Evolutionary conservation across 2,113 vertebrate genomes (phyloP).

Genomic region (Ancistrus triradiatus): DNA sequence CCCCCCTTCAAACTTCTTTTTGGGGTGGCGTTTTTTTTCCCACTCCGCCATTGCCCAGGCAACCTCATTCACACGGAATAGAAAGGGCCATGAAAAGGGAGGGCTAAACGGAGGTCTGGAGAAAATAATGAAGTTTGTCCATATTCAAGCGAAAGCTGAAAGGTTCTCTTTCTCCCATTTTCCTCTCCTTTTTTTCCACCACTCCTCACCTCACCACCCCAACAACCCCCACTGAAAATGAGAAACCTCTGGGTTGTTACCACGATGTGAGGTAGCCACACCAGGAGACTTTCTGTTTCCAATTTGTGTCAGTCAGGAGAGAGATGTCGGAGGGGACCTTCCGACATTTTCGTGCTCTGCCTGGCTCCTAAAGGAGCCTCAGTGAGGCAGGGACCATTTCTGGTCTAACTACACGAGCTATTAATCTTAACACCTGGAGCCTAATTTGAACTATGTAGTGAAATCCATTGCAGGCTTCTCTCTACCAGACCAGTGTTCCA

Average conservation of each 20-base stretch:
- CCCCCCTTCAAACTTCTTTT: constrained; percentile 48
- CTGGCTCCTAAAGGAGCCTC: constrained; percentile 49
- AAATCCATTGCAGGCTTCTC: constrained; percentile 53
- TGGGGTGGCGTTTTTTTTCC: constrained; percentile 69
- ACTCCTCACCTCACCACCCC: constrained; percentile 39
- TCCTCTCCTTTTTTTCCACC: constrained; percentile 55
- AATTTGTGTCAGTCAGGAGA: constrained; percentile 65
- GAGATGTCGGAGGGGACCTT: constrained; percentile 57
- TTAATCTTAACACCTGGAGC: constrained; percentile 51
- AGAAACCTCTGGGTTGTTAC: constrained; percentile 52
- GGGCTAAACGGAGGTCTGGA: constrained; percentile 68
- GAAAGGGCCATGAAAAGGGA: constrained; percentile 73
- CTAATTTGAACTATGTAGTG: constrained; percentile 20
- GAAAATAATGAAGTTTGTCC: constrained; percentile 81
- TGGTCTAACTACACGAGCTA: constrained; percentile 33
- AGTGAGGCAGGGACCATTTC: constrained; percentile 35
- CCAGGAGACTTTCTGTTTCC: constrained; percentile 64
- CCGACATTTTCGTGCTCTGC: constrained; percentile 60
- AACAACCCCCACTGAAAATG: background rate
- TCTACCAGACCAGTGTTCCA: constrained; percentile 20
- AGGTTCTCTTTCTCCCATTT: constrained; percentile 63
- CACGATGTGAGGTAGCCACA: constrained; percentile 50
- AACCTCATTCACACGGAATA: constrained; percentile 75
- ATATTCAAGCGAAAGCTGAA: constrained; percentile 75
- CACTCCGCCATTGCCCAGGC: constrained; percentile 70